Base-by-base conservation (phyloP, 2,888 invertebrate genomes). In the Lasioglossum figueresi region DNA sequence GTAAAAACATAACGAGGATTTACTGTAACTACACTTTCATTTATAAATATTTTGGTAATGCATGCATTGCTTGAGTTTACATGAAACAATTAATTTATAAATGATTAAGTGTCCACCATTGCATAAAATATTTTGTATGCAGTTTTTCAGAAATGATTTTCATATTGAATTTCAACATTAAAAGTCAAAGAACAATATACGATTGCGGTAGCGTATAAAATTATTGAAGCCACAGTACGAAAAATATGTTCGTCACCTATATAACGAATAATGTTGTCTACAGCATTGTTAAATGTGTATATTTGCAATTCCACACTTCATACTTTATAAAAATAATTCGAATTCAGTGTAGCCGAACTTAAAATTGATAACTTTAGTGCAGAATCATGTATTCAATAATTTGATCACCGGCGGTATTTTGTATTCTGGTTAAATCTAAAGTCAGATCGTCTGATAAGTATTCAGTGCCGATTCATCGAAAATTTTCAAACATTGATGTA, bases 401-500 rank as follows among this genome's bases (percentile, higher is more conserved):
- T 56, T n/a, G 23, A 52, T 52, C 52, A 10, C n/a, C 56, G 12
- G 56, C 56, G 23, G 56, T n/a, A 8, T n/a, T 56, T 56, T 12
- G 56, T 56, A 56, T n/a, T 56, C 56, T n/a, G 1, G 48, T n/a
- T 40, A 40, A 37, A 68, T 68, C 23, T 40, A 4, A 23, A 37
- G 23, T 4, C 37, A 48, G 6, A 45, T 16, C 19, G 16, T 23
- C 52, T 6, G 72, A 66, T 76, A 31, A 76, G 34, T 14, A 52
- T 48, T 59, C 10, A 10, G 48, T 52, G 52, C 16, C 31, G 77
- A 84, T 59, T 84, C 74, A 48, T 59, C 83, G 48, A 43, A 72
- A 76, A 82, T 83, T 76, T 82, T 56, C 59, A 83, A 83, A 82
- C 76, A 77, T 70, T 56, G 70, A 77, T 74, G 34, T 34, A 48